Evolutionary conservation across 2,113 vertebrate species (phyloP), one percentile per base, ranked within the genome.

Genomic region (Brevimyrus niger): DNA sequence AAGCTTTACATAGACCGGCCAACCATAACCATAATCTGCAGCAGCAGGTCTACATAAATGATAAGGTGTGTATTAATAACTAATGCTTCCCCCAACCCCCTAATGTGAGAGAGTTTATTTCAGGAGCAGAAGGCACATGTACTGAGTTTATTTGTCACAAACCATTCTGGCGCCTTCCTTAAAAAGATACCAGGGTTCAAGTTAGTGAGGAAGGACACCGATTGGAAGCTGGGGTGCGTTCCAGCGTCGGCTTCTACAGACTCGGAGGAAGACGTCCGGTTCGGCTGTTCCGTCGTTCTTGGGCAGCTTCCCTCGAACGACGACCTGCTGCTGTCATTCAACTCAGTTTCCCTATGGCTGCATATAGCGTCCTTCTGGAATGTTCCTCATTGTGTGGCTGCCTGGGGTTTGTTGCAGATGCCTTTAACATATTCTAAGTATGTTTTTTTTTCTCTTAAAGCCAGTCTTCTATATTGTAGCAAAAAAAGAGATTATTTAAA

Each of bases 11-110:
- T 21, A 35, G 50, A 53, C 21, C 6, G 4, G 86, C 15, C 48
- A 35, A 31, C 51, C 23, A 38, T 38, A 58, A 55, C 50, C 0
- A 51, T 87, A 42, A 31, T n/a, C 86, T 55, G 51, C n/a, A 48
- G 50, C 86, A 87, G 50, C 23, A 87, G 50, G 50, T 55, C 51
- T 21, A 42, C 51, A 21, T 87, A 38, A 87, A 55, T 87, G 8
- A 87, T 87, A 31, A 55, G 53, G n/a, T 42, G 50, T 53, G 38
- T 55, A 87, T 87, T 48, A 87, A 87, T 87, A 87, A 87, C 83
- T 86, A 86, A 86, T 50, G 46, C 46, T 69, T 69, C 61, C 61
- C 61, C 61, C 10, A 69, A 27, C 61, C 61, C 61, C 27, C 61
- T 69, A 69, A 27, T 4, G 46, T 6, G 42, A 27, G 44, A 85